These are phyloP conservation scores for Onthophagus taurus DNA, from an alignment of 1,140 invertebrate genomes.

Conservation along the genomic window DNA sequence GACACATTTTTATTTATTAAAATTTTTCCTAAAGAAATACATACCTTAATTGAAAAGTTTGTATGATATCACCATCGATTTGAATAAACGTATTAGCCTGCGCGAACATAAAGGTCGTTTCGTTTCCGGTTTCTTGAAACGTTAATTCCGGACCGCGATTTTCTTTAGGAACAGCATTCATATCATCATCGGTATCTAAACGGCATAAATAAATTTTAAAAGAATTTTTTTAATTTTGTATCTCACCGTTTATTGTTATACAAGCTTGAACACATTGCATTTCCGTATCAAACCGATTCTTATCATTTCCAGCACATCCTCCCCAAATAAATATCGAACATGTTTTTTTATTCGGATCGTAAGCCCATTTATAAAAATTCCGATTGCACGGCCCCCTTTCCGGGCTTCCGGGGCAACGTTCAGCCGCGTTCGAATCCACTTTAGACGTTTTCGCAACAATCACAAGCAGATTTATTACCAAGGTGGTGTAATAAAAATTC, in stretches of 20 bases:
- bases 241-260: constrained; percentile 39
- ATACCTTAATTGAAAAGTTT: constrained; percentile 75
- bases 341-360: constrained; percentile 51
- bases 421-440: constrained; percentile 15
- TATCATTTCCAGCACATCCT: constrained; percentile 64
- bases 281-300: constrained; percentile 67
- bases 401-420: constrained; percentile 33
- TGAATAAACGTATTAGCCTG: constrained; percentile 81
- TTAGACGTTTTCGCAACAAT: neutral
- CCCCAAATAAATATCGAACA: constrained; percentile 68
- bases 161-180: constrained; percentile 50
- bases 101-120: constrained; percentile 74
- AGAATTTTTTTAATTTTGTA: neutral
- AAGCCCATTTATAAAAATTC: constrained; percentile 61
- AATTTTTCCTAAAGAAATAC: too few species aligned
- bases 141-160: constrained; percentile 65
- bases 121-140: constrained; percentile 69
- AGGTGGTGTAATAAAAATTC: too few species aligned
- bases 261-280: constrained; percentile 59
- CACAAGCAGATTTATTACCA: too few species aligned
- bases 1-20: too few species aligned
- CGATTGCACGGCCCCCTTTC: constrained; percentile 58
- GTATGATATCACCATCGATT: constrained; percentile 73
- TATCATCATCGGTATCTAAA: constrained; percentile 2
- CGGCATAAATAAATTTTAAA: neutral